Evolutionary conservation across 1,140 invertebrate genomes (phyloP).

Genomic region (Amyelois transitella): DNA sequence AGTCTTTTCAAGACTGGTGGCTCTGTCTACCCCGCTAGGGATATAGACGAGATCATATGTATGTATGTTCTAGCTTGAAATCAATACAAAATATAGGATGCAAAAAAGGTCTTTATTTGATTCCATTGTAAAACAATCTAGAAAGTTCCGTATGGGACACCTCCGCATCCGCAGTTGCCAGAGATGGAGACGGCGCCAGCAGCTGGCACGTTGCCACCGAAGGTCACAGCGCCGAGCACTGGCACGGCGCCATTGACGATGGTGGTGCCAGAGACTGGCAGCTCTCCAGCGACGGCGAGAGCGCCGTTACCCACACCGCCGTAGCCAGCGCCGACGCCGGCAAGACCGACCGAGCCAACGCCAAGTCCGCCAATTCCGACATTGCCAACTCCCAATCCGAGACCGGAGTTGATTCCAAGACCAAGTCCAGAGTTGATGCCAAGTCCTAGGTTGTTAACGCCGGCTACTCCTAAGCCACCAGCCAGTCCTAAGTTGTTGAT

Average conservation of each 20-base stretch:
- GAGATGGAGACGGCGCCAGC: slow-evolving; percentile 19
- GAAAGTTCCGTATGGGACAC: background rate
- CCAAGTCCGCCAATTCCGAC: background rate
- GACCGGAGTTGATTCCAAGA: background rate
- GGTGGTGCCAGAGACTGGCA: slow-evolving; percentile 16
- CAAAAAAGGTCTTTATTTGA: background rate
- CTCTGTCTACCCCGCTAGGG: too few species aligned
- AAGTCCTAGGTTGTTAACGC: background rate
- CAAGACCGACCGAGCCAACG: too few species aligned
- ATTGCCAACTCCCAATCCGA: background rate
- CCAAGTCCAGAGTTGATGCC: background rate
- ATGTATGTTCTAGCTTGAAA: too few species aligned
- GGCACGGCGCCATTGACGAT: slow-evolving; percentile 11
- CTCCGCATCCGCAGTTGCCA: slow-evolving; percentile 17
- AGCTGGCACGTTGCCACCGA: slow-evolving; percentile 18
- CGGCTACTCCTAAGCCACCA: background rate
- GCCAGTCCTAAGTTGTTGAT: background rate
- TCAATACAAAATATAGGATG: background rate
- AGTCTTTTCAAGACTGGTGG: too few species aligned
- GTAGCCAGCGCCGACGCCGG: slow-evolving; percentile 6
- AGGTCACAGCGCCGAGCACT: slow-evolving; percentile 5
- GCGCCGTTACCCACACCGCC: slow-evolving; percentile 10
- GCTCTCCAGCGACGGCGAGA: slow-evolving; percentile 6
- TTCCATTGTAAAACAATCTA: background rate
- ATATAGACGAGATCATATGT: too few species aligned